Percentiles rank a stretch among this genome's conserved stretches.
Evolutionary conservation across 2,113 vertebrate species (phyloP).

Genomic region (Semnornis frantzii): DNA sequence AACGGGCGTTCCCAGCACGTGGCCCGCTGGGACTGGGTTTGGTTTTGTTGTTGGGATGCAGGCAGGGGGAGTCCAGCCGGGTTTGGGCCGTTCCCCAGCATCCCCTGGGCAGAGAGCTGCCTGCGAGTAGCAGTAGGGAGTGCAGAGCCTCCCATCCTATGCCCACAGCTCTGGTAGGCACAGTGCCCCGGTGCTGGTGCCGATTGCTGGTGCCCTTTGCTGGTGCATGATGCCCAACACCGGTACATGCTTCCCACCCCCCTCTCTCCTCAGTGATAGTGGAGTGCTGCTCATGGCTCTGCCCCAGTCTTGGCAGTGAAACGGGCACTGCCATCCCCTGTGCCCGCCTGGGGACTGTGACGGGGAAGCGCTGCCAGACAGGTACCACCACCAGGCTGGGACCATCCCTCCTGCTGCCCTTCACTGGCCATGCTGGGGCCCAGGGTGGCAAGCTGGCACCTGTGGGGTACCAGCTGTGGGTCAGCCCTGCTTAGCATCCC

Average conservation of each 20-base stretch:
- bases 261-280: neutral
- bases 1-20: rapidly evolving
- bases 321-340: neutral
- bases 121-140: rapidly evolving
- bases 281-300: neutral
- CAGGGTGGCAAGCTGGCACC: rapidly evolving
- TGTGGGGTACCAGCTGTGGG: neutral
- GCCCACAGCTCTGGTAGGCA: rapidly evolving
- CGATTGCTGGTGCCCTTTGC: rapidly evolving
- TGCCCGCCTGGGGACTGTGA: neutral
- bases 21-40: neutral
- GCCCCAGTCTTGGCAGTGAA: neutral
- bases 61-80: neutral
- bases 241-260: neutral
- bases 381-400: neutral
- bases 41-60: rapidly evolving
- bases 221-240: rapidly evolving
- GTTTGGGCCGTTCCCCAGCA: neutral
- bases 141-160: rapidly evolving
- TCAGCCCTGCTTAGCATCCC: neutral
- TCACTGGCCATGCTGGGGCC: rapidly evolving
- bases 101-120: neutral
- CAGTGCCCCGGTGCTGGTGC: neutral
- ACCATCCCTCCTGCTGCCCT: rapidly evolving
- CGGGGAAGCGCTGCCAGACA: neutral